Evolutionary conservation across 2,113 vertebrate genomes (phyloP).

Genomic region (Dasyprocta punctata): DNA sequence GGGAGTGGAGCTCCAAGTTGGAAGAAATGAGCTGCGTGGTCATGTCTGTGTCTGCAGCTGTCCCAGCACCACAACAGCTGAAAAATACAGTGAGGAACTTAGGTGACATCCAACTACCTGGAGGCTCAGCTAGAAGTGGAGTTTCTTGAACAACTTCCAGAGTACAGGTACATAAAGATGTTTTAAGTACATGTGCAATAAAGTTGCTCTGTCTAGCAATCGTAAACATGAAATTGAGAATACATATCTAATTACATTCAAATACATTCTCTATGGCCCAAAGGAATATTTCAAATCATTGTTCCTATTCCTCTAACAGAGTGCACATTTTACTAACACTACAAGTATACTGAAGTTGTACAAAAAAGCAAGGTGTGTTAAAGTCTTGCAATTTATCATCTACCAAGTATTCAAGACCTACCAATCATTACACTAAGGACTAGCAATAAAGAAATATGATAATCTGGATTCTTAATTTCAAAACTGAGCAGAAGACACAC

Average conservation of each 20-base stretch:
- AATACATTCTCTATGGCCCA: background rate
- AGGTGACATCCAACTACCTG: constrained; percentile 9
- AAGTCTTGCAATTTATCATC: background rate
- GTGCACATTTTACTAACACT: background rate
- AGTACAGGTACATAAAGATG: background rate
- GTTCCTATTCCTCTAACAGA: background rate
- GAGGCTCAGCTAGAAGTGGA: background rate
- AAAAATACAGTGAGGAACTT: background rate
- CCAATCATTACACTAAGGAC: background rate
- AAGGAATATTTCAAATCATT: background rate
- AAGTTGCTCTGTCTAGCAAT: background rate
- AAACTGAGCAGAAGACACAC: background rate
- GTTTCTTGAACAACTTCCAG: background rate
- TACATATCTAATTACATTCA: background rate
- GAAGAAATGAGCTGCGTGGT: constrained; percentile 99
- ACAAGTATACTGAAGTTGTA: constrained; percentile 45
- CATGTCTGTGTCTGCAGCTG: constrained; percentile 98
- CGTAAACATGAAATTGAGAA: constrained; percentile 39
- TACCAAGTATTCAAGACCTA: constrained; percentile 17
- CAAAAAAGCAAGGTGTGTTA: background rate
- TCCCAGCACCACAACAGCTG: constrained; percentile 98
- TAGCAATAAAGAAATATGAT: background rate
- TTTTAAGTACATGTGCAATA: background rate
- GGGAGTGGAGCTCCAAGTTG: constrained; percentile 96
- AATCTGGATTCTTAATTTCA: background rate